These are phyloP conservation scores for Thymallus thymallus DNA, from an alignment of 2,113 vertebrate species.

Conservation along the genomic window DNA sequence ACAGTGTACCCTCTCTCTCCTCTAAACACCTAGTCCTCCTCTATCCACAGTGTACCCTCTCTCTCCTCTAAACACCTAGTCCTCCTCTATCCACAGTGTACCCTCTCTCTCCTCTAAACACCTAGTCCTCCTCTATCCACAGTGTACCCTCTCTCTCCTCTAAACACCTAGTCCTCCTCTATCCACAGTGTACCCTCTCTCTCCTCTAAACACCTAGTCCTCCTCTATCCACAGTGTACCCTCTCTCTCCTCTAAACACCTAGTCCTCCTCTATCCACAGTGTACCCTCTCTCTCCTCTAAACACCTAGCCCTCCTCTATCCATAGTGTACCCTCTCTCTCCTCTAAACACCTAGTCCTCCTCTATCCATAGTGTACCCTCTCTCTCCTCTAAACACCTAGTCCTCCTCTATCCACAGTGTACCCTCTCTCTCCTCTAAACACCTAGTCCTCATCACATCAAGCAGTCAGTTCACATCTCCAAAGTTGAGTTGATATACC, in stretches of 20 bases:
- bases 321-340: not conserved
- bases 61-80: not conserved
- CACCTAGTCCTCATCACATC: no score
- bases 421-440: not conserved
- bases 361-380: not conserved
- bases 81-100: not conserved
- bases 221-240: not conserved
- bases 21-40: no score
- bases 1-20: not conserved
- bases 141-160: not conserved
- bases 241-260: not conserved
- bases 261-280: no score
- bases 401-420: not conserved
- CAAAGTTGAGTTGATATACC: conserved; percentile 8
- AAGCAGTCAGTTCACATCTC: conserved; percentile 8
- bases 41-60: not conserved
- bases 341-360: no score
- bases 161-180: no score
- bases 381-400: not conserved
- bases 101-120: not conserved
- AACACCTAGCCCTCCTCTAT: no score
- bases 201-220: not conserved
- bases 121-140: no score
- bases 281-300: not conserved
- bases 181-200: not conserved